Conservation (phyloP, 35 echinoderm and acorn worm species). For the Ophiothrix spiculata region DNA sequence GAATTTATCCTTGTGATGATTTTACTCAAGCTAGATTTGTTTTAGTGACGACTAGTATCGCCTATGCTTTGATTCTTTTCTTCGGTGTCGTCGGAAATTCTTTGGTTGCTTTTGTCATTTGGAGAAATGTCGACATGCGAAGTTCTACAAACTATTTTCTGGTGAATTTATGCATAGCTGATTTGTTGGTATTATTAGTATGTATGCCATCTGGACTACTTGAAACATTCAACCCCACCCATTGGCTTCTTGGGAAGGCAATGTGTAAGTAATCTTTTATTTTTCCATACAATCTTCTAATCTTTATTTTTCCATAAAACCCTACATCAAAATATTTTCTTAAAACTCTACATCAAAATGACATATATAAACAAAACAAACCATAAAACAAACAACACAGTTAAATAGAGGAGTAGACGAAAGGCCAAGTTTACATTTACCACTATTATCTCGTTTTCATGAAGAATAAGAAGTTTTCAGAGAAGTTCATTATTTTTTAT, state of each 20-base stretch:
- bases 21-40: background rate
- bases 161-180: constrained; percentile 81
- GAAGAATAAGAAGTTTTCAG: too few species aligned
- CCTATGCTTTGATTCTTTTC: constrained; percentile 55
- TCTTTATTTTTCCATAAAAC: too few species aligned
- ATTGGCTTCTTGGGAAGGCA: constrained; percentile 60
- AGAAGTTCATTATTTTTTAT: too few species aligned
- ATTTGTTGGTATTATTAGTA: constrained; percentile 73
- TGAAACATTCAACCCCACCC: constrained; percentile 53
- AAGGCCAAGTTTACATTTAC: too few species aligned
- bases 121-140: constrained; percentile 79
- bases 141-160: constrained; percentile 93
- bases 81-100: constrained; percentile 80
- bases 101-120: constrained; percentile 80
- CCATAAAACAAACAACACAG: too few species aligned
- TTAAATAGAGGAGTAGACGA: too few species aligned
- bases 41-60: constrained; percentile 36
- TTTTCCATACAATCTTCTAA: too few species aligned
- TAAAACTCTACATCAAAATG: too few species aligned
- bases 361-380: too few species aligned
- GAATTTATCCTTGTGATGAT: too few species aligned
- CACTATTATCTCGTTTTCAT: too few species aligned
- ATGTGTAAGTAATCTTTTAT: constrained; percentile 83
- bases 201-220: constrained; percentile 75
- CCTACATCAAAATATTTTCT: too few species aligned